A percentile compares a stretch with the other conserved stretches of the same genome.
These are phyloP conservation scores for Drosophila anomelani DNA, from an alignment of 2,888 invertebrate genomes.

Conservation along the genomic window DNA sequence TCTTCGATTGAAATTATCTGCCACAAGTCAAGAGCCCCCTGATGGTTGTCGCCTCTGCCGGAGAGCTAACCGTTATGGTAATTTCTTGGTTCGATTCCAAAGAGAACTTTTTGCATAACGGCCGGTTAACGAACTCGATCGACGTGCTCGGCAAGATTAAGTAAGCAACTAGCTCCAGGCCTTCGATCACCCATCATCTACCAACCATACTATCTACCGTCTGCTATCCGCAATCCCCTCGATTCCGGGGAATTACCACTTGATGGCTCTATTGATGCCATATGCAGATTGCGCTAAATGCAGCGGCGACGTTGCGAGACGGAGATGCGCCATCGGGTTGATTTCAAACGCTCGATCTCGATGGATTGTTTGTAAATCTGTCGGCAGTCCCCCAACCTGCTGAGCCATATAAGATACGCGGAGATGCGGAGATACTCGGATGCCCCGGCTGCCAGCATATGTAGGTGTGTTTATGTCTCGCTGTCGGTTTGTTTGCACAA, in stretches of 20 bases:
- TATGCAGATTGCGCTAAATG: conserved; percentile 58
- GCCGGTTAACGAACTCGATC: conserved; percentile 67
- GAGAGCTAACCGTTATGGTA: conserved; percentile 70
- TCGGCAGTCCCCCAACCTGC: conserved; percentile 59
- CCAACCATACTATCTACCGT: background rate
- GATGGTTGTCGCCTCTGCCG: conserved; percentile 12
- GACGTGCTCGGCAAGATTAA: conserved; percentile 66
- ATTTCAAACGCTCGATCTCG: conserved; percentile 47
- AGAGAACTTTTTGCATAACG: conserved; percentile 76
- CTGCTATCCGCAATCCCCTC: background rate
- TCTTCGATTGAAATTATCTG: conserved; percentile 45
- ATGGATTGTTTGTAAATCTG: conserved; percentile 71
- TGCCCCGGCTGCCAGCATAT: conserved; percentile 11
- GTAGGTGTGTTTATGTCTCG: conserved; percentile 55
- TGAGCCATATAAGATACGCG: conserved; percentile 52
- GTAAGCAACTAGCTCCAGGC: conserved; percentile 33
- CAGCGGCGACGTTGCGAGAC: conserved; percentile 49
- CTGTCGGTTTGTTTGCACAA: conserved; percentile 67
- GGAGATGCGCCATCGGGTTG: conserved; percentile 51
- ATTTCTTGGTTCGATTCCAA: conserved; percentile 73
- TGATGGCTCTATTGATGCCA: conserved; percentile 60
- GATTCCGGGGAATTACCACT: conserved; percentile 24
- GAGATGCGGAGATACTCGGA: conserved; percentile 24
- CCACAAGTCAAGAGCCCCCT: conserved; percentile 18
- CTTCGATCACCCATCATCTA: background rate